Conservation (phyloP, 2,797 vertebrate species). For the Fratercula arctica region DNA sequence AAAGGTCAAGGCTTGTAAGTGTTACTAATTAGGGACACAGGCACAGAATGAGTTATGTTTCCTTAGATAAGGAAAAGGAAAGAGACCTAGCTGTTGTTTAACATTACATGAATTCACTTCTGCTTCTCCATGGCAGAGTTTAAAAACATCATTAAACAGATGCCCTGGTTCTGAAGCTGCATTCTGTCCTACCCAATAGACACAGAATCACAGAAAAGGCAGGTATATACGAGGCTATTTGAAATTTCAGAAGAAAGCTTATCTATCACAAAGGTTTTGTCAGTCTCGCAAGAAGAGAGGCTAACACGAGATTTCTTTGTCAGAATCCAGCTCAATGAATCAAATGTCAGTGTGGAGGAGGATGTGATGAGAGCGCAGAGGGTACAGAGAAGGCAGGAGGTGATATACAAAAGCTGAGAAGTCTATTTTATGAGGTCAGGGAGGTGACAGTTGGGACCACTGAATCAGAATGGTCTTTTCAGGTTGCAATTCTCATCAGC, state of each 20-base stretch:
- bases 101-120: neutral
- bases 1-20: constrained; percentile 54
- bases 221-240: neutral
- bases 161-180: neutral
- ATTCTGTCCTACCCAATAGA: neutral
- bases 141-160: neutral
- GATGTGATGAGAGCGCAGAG: neutral
- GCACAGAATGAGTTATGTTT: constrained; percentile 33
- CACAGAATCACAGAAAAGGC: neutral
- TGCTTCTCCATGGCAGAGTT: neutral
- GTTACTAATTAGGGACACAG: constrained; percentile 40
- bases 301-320: neutral
- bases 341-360: neutral
- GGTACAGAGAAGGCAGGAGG: neutral
- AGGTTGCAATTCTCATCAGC: constrained; percentile 11
- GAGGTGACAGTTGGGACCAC: neutral
- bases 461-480: constrained; percentile 31
- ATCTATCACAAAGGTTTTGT: neutral
- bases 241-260: constrained; percentile 11
- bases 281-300: neutral
- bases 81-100: neutral
- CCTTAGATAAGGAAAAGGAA: constrained; percentile 9
- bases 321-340: constrained; percentile 28
- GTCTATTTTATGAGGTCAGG: constrained; percentile 26
- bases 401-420: constrained; percentile 33